phyloP scores from a whole-genome alignment of 2,888 invertebrate species.

The Hipparchia sbordonii region DNA sequence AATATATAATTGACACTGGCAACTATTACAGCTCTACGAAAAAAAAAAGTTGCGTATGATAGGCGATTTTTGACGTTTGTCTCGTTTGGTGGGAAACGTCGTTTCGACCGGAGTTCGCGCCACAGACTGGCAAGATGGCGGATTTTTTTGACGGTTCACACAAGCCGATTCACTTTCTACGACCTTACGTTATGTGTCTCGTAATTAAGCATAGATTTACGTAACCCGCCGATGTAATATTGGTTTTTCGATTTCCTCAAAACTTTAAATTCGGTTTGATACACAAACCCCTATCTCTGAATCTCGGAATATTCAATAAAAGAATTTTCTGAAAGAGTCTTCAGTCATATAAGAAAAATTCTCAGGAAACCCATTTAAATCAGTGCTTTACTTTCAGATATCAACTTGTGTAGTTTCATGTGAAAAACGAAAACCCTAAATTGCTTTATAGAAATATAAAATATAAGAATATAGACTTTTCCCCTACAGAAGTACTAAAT shows the following conservation, averaged over 20 bases:
- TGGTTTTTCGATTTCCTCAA: conserved; percentile 63
- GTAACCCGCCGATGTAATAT: conserved; percentile 75
- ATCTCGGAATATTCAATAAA: background rate
- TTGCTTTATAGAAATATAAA: too few relatives aligned
- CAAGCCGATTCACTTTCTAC: conserved; percentile 83
- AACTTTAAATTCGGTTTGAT: conserved; percentile 42
- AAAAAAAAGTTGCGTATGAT: conserved; percentile 58
- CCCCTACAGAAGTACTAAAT: too few relatives aligned
- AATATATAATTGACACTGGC: conserved; percentile 55
- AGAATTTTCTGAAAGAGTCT: background rate
- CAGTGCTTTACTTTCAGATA: background rate
- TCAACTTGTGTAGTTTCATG: background rate
- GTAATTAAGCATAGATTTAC: conserved; percentile 80
- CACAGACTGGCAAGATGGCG: conserved; percentile 80
- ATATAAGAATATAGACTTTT: too few relatives aligned
- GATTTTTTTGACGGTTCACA: conserved; percentile 81
- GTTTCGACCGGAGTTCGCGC: conserved; percentile 70
- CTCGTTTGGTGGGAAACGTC: conserved; percentile 75
- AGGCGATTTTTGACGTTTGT: conserved; percentile 52
- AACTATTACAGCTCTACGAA: conserved; percentile 50
- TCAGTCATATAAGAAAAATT: background rate
- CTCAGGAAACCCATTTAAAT: too few relatives aligned
- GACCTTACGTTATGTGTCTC: conserved; percentile 80
- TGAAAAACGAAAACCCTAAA: too few relatives aligned
- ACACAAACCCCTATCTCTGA: background rate